These are phyloP conservation scores for Drosophila melanosoma DNA, from an alignment of 2,888 invertebrate species.

Conservation along the genomic window DNA sequence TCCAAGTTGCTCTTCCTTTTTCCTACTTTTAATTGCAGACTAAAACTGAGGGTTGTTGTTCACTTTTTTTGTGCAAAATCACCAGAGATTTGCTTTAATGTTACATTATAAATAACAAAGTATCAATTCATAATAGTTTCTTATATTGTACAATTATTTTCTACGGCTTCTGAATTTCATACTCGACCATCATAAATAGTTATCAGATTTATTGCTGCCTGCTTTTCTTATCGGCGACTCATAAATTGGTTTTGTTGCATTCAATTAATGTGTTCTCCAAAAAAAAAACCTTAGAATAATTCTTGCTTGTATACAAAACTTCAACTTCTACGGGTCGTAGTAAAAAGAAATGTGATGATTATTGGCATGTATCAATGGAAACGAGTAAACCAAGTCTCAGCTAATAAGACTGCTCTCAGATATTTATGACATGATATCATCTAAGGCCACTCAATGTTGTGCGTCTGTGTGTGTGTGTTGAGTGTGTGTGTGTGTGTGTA, in stretches of 20 bases:
- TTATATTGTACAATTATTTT: background rate
- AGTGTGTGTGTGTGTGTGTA: slow-evolving; percentile 18
- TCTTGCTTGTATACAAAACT: background rate
- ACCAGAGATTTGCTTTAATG: slow-evolving; percentile 13
- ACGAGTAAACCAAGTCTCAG: slow-evolving; percentile 38
- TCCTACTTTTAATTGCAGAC: slow-evolving; percentile 64
- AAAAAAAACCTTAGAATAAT: slow-evolving; percentile 27
- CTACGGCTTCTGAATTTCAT: slow-evolving; percentile 21
- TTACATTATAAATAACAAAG: background rate
- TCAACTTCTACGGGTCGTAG: slow-evolving; percentile 43
- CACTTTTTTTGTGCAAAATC: slow-evolving; percentile 7
- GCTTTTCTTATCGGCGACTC: slow-evolving; percentile 20
- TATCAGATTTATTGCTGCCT: slow-evolving; percentile 28
- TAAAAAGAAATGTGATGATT: slow-evolving; percentile 30
- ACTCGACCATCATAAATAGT: background rate
- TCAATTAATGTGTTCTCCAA: slow-evolving; percentile 17
- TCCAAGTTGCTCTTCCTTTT: slow-evolving; percentile 45
- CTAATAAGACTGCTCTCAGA: slow-evolving; percentile 69
- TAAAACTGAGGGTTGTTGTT: slow-evolving; percentile 13
- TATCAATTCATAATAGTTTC: background rate
- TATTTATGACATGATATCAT: slow-evolving; percentile 82
- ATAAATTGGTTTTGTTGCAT: slow-evolving; percentile 38
- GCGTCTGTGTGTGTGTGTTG: background rate
- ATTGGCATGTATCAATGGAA: slow-evolving; percentile 43
- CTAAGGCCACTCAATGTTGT: slow-evolving; percentile 49